These are phyloP conservation scores for Diplolepis rosae DNA, from an alignment of 2,888 invertebrate species.

Conservation along the genomic window DNA sequence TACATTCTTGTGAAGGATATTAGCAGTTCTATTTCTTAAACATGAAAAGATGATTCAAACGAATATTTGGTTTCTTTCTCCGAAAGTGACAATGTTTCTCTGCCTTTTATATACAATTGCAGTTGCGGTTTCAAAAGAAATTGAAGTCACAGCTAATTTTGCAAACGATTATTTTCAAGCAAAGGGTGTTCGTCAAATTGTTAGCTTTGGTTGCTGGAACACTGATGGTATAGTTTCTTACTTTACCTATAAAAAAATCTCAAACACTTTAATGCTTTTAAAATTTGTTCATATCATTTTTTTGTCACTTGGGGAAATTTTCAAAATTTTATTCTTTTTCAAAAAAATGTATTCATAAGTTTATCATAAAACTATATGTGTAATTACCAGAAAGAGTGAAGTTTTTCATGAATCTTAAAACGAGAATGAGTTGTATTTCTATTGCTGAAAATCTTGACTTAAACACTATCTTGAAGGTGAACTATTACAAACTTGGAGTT, in stretches of 20 bases:
- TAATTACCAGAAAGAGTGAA: conserved; percentile 45
- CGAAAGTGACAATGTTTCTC: neutral
- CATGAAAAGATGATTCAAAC: neutral
- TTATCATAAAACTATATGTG: too few relatives aligned
- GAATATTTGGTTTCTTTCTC: neutral
- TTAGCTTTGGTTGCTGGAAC: conserved; percentile 52
- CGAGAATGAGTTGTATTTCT: conserved; percentile 44
- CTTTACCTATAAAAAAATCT: neutral
- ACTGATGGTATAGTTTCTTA: conserved; percentile 35
- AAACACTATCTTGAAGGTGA: conserved; percentile 51
- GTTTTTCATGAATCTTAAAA: conserved; percentile 41
- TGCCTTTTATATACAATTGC: neutral
- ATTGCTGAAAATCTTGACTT: conserved; percentile 49
- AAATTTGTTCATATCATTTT: neutral
- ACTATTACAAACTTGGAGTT: conserved; percentile 58
- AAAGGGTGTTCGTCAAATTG: conserved; percentile 46
- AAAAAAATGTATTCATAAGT: too few relatives aligned
- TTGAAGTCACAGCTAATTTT: conserved; percentile 33
- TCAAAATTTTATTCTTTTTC: neutral
- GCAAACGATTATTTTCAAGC: conserved; percentile 46
- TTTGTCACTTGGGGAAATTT: neutral
- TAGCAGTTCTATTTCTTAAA: too few relatives aligned
- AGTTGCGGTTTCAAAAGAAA: neutral
- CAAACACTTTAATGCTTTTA: neutral
- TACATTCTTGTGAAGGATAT: too few relatives aligned